These are phyloP conservation scores for Odocoileus virginianus DNA, from an alignment of 2,113 vertebrate genomes.

Conservation along the genomic window DNA sequence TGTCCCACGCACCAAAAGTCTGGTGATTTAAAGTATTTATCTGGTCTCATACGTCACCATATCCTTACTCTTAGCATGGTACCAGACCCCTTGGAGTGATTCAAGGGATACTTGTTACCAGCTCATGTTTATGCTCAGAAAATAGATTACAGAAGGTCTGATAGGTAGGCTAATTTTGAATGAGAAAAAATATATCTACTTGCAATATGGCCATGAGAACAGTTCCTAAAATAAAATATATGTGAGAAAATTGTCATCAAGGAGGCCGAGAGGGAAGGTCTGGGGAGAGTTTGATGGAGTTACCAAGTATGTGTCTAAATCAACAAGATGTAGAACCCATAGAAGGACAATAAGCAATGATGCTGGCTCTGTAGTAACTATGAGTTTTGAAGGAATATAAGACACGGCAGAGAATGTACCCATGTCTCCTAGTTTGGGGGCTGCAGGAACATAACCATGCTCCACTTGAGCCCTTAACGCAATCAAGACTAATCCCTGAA, in stretches of 20 bases:
- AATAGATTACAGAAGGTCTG: neutral
- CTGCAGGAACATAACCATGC: neutral
- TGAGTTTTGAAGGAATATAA: neutral
- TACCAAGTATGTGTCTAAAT: neutral
- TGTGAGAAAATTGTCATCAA: neutral
- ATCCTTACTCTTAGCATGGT: neutral
- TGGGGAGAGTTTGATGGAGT: neutral
- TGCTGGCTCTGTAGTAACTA: neutral
- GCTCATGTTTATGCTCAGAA: neutral
- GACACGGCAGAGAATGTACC: neutral
- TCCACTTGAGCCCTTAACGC: neutral
- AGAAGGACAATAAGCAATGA: neutral
- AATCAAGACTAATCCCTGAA: neutral
- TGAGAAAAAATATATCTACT: neutral
- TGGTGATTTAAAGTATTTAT: neutral
- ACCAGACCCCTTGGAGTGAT: neutral
- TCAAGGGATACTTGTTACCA: neutral
- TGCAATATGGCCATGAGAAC: neutral
- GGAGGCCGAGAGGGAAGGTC: neutral
- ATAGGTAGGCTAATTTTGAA: neutral
- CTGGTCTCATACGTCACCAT: accelerated
- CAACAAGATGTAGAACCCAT: neutral
- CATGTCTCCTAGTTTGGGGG: accelerated
- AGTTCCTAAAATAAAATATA: neutral
- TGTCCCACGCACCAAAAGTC: too few species aligned